Conservation (phyloP, 1,140 invertebrate genomes). For the Drosophila mauritiana region DNA sequence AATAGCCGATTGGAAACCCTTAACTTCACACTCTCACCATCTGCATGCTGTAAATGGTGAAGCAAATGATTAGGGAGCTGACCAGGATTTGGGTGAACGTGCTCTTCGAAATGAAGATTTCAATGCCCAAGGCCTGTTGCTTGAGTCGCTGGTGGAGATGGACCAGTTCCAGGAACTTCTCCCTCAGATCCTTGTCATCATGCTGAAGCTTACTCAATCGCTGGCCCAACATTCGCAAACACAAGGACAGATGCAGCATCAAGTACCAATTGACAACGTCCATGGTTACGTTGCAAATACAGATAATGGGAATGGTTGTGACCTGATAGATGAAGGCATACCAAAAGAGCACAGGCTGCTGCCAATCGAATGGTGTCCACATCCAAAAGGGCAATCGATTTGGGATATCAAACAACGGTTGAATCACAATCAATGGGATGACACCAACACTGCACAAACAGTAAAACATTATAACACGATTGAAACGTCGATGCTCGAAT, state of each 20-base stretch:
- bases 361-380: conserved; percentile 65
- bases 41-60: conserved; percentile 57
- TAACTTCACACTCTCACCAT: conserved; percentile 41
- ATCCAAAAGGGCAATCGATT: conserved; percentile 54
- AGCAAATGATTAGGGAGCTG: conserved; percentile 62
- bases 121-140: conserved; percentile 17
- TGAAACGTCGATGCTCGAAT: conserved; percentile 37
- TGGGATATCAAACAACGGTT: conserved; percentile 28
- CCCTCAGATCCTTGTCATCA: neutral
- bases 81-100: conserved; percentile 61
- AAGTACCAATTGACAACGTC: conserved; percentile 64
- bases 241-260: conserved; percentile 59
- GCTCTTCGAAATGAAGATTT: conserved; percentile 54
- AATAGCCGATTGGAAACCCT: neutral
- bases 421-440: conserved; percentile 29
- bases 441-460: conserved; percentile 34
- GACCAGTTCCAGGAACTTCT: conserved; percentile 36
- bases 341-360: conserved; percentile 45
- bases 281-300: conserved; percentile 36
- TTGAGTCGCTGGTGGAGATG: conserved; percentile 34
- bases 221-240: conserved; percentile 51
- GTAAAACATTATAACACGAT: conserved; percentile 20
- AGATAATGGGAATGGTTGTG: conserved; percentile 37
- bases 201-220: conserved; percentile 23
- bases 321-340: conserved; percentile 39